Evolutionary conservation across 2,888 invertebrate genomes (phyloP).

Genomic region (Priocnemis perturbator): DNA sequence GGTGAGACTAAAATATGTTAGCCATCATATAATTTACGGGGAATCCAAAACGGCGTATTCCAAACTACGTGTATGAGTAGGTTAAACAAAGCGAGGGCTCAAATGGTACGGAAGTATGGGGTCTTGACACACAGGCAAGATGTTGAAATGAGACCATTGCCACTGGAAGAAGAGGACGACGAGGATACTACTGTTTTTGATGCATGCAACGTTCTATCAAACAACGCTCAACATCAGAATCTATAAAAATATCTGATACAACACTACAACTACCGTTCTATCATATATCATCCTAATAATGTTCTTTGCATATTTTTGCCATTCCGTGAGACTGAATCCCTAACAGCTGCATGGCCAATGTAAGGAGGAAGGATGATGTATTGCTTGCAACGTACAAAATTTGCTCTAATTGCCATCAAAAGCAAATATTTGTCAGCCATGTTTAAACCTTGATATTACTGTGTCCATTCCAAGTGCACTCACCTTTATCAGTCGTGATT

Average conservation of each 20-base stretch:
- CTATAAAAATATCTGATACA: slow-evolving; percentile 33
- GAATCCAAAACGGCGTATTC: neutral
- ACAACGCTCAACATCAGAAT: slow-evolving; percentile 53
- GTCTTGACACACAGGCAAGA: slow-evolving; percentile 74
- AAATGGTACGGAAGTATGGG: slow-evolving; percentile 75
- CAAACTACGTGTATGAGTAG: slow-evolving; percentile 47
- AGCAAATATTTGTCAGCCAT: neutral
- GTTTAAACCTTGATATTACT: slow-evolving; percentile 25
- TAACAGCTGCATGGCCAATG: neutral
- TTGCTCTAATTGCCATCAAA: neutral
- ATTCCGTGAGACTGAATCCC: slow-evolving; percentile 7
- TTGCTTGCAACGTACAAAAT: no score
- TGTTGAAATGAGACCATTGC: slow-evolving; percentile 75
- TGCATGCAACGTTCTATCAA: slow-evolving; percentile 62
- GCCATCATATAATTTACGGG: neutral
- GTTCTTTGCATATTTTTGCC: slow-evolving; percentile 3
- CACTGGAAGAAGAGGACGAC: slow-evolving; percentile 75
- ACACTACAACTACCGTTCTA: neutral
- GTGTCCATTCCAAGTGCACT: slow-evolving; percentile 38
- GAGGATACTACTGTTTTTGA: slow-evolving; percentile 75
- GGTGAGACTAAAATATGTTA: neutral
- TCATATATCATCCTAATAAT: neutral
- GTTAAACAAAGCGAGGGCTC: slow-evolving; percentile 70
- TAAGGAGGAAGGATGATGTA: neutral
- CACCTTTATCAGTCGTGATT: slow-evolving; percentile 40